These are phyloP conservation scores for Microctenopoma lineatum DNA, from an alignment of 2,797 vertebrate species.

Conservation along the genomic window DNA sequence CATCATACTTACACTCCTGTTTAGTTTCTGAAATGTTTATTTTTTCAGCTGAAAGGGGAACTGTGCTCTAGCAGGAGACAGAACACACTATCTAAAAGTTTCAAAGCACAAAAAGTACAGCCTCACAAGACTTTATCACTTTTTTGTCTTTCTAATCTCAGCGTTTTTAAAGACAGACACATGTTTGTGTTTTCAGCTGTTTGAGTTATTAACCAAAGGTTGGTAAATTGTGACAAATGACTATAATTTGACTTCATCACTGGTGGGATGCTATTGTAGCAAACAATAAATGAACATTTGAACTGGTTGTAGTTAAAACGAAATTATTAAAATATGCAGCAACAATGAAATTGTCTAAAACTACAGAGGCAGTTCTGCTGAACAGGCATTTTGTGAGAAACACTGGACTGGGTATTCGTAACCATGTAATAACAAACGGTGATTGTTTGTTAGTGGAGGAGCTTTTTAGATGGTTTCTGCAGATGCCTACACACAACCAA, in stretches of 20 bases:
- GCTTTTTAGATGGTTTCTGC: constrained; percentile 32
- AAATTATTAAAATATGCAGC: not conserved
- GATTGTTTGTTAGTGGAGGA: constrained; percentile 41
- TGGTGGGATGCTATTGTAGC: constrained; percentile 8
- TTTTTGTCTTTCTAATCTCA: constrained; percentile 55
- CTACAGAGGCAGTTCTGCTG: not conserved
- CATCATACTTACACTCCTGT: constrained; percentile 73
- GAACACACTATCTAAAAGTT: constrained; percentile 56
- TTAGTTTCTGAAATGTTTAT: constrained; percentile 75
- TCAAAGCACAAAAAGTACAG: constrained; percentile 45
- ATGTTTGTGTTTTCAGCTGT: constrained; percentile 31
- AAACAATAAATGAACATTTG: not conserved
- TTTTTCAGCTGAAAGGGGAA: constrained; percentile 56
- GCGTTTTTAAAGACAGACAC: constrained; percentile 43
- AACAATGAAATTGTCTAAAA: not conserved
- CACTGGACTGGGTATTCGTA: not conserved
- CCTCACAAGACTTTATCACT: constrained; percentile 17
- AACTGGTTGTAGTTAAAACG: not conserved
- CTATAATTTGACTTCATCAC: constrained; percentile 23
- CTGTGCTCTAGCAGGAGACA: constrained; percentile 37
- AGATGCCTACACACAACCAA: constrained; percentile 27
- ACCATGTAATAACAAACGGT: constrained; percentile 16
- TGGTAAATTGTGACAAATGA: constrained; percentile 61
- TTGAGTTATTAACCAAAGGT: constrained; percentile 54
- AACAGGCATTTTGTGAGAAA: not conserved